phyloP scores from a whole-genome alignment of 2,797 vertebrate species.

The Cephalopachus bancanus region DNA sequence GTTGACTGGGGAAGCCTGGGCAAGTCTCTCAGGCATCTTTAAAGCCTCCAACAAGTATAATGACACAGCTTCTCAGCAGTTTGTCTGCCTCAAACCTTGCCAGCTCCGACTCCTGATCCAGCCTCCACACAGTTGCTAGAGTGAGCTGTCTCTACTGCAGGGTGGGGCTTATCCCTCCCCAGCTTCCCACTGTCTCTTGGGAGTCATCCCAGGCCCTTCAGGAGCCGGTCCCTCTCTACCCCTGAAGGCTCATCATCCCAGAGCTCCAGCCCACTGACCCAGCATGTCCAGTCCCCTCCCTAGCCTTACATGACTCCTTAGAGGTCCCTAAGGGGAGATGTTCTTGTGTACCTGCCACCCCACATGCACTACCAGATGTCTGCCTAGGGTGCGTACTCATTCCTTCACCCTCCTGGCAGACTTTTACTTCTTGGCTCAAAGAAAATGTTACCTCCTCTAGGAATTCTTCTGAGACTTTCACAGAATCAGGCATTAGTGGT shows the following conservation, averaged over 20 bases:
- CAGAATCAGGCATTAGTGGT: background rate
- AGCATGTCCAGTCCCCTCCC: background rate
- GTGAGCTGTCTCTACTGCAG: background rate
- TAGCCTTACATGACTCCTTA: background rate
- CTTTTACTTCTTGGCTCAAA: background rate
- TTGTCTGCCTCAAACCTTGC: background rate
- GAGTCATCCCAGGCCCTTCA: background rate
- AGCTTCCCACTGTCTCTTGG: background rate
- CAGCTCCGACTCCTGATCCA: background rate
- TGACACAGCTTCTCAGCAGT: background rate
- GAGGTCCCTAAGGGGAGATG: background rate
- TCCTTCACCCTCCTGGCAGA: background rate
- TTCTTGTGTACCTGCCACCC: background rate
- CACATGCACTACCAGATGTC: background rate
- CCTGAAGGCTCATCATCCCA: background rate
- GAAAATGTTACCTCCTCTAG: background rate
- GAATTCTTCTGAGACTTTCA: background rate
- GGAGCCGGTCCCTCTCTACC: background rate
- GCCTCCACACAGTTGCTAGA: background rate
- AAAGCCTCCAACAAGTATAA: background rate
- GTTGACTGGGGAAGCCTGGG: background rate
- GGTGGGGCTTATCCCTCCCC: fast-evolving
- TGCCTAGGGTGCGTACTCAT: background rate
- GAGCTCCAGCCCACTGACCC: background rate
- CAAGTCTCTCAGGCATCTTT: background rate